phyloP scores from a whole-genome alignment of 2,113 vertebrate species.

The Progne subis region DNA sequence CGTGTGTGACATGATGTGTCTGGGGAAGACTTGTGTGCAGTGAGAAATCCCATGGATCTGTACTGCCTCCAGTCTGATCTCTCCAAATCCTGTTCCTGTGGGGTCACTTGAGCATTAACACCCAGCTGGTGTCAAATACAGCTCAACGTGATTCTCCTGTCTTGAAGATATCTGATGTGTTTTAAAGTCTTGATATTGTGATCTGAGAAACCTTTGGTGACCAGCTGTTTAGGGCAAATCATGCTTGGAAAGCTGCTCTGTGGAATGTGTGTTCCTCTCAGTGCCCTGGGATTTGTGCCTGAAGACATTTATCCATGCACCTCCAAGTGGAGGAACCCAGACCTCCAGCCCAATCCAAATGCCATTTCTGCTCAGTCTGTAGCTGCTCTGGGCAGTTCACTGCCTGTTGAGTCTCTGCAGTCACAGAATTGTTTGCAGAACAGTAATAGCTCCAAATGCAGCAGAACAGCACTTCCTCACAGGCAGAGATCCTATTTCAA shows the following conservation, averaged over 20 bases:
- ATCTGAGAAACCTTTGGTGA: background rate
- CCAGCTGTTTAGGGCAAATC: background rate
- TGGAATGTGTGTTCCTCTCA: background rate
- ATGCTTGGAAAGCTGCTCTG: background rate
- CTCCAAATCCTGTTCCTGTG: background rate
- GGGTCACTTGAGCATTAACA: background rate
- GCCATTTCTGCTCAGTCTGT: background rate
- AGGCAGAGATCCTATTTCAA: background rate
- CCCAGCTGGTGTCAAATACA: background rate
- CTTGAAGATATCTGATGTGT: background rate
- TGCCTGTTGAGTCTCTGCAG: background rate
- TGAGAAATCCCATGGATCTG: background rate
- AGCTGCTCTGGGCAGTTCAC: background rate
- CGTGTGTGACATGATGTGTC: fast-evolving
- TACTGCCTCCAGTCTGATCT: background rate
- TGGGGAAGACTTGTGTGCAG: background rate
- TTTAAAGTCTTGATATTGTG: background rate
- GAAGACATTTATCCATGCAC: background rate
- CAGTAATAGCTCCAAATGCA: background rate
- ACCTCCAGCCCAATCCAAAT: background rate
- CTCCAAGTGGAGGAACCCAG: background rate
- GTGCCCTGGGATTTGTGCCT: background rate
- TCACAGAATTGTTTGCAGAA: background rate
- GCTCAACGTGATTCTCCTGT: background rate
- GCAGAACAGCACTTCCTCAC: background rate